Evolutionary conservation across 2,888 invertebrate genomes (phyloP).

Genomic region (Drosophila subquinaria): DNA sequence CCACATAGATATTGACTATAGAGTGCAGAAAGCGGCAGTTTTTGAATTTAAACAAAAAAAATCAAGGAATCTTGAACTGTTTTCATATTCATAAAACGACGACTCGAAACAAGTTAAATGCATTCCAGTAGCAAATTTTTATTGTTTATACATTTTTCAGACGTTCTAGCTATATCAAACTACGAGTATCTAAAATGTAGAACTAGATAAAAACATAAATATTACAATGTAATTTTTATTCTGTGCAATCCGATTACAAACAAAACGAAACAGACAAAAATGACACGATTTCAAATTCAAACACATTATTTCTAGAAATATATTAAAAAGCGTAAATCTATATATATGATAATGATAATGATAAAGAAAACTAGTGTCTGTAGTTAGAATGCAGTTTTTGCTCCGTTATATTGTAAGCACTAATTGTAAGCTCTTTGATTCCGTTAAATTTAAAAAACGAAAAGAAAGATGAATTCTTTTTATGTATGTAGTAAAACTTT

Average conservation of each 20-base stretch:
- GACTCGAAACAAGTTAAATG: constrained; percentile 43
- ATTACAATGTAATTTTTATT: constrained; percentile 26
- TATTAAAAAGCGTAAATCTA: constrained; percentile 21
- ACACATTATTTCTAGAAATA: constrained; percentile 38
- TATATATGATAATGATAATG: constrained; percentile 31
- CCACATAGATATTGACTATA: constrained; percentile 13
- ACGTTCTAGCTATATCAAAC: constrained; percentile 51
- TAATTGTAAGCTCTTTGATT: constrained; percentile 67
- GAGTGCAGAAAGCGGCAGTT: constrained; percentile 13
- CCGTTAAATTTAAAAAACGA: constrained; percentile 58
- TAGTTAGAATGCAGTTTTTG: constrained; percentile 70
- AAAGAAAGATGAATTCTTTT: constrained; percentile 25
- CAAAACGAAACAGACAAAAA: constrained; percentile 4
- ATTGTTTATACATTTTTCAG: constrained; percentile 54
- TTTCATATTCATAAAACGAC: constrained; percentile 20
- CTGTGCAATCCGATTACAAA: constrained; percentile 51
- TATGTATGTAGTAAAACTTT: constrained; percentile 60
- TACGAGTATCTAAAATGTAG: constrained; percentile 30
- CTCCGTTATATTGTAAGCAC: constrained; percentile 60
- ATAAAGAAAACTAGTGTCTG: constrained; percentile 30
- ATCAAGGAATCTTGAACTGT: constrained; percentile 30
- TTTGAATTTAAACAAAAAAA: constrained; percentile 9
- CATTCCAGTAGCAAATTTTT: constrained; percentile 77
- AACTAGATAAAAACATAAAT: constrained; percentile 37
- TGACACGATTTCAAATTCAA: constrained; percentile 36